Conservation (phyloP, 2,888 invertebrate species). For the Rotaria magnacalcarata region DNA sequence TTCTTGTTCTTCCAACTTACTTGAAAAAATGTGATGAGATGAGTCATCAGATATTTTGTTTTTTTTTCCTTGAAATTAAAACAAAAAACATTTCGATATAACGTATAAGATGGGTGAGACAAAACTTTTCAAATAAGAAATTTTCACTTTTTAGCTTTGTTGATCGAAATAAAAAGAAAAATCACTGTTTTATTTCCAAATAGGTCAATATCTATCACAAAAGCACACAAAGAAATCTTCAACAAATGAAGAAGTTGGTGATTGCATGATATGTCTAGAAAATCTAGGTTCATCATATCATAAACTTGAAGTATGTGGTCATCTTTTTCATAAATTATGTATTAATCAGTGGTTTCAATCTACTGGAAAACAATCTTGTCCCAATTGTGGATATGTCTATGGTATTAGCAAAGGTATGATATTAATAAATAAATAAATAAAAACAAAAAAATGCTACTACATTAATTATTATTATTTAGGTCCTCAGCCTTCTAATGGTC, state of each 20-base stretch:
- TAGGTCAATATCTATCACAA: too few relatives aligned
- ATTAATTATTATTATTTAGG: background rate
- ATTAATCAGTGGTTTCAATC: conserved; percentile 35
- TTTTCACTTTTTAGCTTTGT: too few relatives aligned
- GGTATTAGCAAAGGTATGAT: conserved; percentile 10
- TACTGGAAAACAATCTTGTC: conserved; percentile 18
- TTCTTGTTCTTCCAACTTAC: too few relatives aligned
- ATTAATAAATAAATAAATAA: background rate
- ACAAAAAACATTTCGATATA: too few relatives aligned
- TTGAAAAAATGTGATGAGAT: background rate
- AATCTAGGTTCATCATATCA: background rate
- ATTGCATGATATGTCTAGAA: conserved; percentile 39
- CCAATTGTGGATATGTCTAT: conserved; percentile 34
- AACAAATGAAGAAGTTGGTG: background rate
- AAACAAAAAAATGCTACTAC: background rate
- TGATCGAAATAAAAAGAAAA: too few relatives aligned
- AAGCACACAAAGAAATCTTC: background rate
- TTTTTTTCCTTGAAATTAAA: background rate
- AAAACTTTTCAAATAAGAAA: background rate
- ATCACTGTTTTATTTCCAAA: too few relatives aligned
- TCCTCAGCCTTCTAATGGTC: conserved; percentile 31
- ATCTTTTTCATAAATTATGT: conserved; percentile 36
- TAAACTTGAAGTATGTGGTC: conserved; percentile 11
- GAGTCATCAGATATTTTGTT: background rate
- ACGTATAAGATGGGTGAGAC: background rate